Base-by-base conservation (phyloP, 1,140 invertebrate species). In the Globodera ellingtonae region DNA sequence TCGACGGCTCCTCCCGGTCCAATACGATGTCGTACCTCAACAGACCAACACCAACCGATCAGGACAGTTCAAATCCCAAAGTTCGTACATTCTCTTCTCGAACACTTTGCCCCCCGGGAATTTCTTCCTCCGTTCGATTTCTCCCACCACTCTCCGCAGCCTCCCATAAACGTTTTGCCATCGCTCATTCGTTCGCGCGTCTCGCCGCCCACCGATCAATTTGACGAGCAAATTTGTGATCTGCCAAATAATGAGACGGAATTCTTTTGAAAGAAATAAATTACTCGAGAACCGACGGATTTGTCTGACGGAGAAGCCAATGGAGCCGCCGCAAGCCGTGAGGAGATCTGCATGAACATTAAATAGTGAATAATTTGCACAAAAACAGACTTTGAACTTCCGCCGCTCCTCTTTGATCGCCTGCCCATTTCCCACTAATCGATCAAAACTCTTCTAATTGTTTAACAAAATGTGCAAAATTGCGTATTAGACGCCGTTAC, bases 81-180 rank as follows among this genome's bases (percentile, higher is more conserved):
- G 15, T 18, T 62, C 56, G 35, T 35, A 77, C 75, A 77, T 77
- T 62, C 75, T 21, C 69, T 77, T 77, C 24, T 77, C 75, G 24
- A 62, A 77, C 50, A 77, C 46, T 46, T 48, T 24, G 69, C 50
- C 50, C 21, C 62, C 62, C 24, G 75, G 75, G 48, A 77, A 69
- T 18, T 69, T 77, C 24, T 77, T 77, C 24, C 59, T 48, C 35
- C n/a, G 65, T 10, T 77, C 75, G 18, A 77, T 77, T n/a, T 77
- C 62, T 47, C 35, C 48, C 8, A 59, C 21, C 62, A 77, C 15
- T 35, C 75, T 62, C 47, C 47, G 21, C 10, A 77, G 24, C 10
- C 50, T 69, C 24, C 50, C 69, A n/a, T 67, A 24, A 24, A 44
- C 24, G 35, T 77, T 77, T 35, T 6, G 9, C 75, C 75, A 77